A percentile compares a stretch with the other conserved stretches of the same genome.
Evolutionary conservation across 2,888 invertebrate species (phyloP).

Genomic region (Dryomyza anilis): DNA sequence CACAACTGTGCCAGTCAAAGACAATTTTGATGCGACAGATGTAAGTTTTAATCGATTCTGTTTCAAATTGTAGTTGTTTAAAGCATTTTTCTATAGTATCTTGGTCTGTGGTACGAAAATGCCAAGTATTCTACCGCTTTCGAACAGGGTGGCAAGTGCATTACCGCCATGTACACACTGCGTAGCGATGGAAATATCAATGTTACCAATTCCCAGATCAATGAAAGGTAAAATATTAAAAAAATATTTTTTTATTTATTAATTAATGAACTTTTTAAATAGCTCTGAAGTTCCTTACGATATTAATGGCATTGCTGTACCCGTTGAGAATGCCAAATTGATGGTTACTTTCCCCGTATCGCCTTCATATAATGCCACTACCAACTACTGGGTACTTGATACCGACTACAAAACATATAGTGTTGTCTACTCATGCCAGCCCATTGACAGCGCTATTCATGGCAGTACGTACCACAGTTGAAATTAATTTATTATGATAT

Average conservation of each 20-base stretch:
- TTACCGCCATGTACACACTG: conserved; percentile 67
- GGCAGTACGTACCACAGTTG: conserved; percentile 36
- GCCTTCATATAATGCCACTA: conserved; percentile 15
- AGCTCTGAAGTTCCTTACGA: conserved; percentile 27
- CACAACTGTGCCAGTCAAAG: no score
- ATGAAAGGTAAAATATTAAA: conserved; percentile 29
- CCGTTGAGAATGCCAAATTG: conserved; percentile 33
- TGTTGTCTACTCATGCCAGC: conserved; percentile 66
- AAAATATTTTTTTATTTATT: no score
- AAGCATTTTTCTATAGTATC: conserved; percentile 64
- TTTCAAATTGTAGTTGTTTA: no score
- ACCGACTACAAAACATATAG: conserved; percentile 67
- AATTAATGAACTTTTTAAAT: no score
- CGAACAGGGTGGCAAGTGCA: conserved; percentile 73
- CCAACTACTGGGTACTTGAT: conserved; percentile 64
- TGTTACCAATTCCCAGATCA: conserved; percentile 57
- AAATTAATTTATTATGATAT: no score
- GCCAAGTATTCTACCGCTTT: conserved; percentile 74
- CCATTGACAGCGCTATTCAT: conserved; percentile 23
- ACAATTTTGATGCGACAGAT: no score
- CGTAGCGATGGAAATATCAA: conserved; percentile 61
- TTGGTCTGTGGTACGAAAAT: conserved; percentile 77
- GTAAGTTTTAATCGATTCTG: no score
- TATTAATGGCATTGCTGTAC: conserved; percentile 33
- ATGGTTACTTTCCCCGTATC: conserved; percentile 34